Percentiles rank a stretch among this genome's conserved stretches.
Conservation (phyloP, 2,888 invertebrate species). For the Metallyticus violacea region DNA sequence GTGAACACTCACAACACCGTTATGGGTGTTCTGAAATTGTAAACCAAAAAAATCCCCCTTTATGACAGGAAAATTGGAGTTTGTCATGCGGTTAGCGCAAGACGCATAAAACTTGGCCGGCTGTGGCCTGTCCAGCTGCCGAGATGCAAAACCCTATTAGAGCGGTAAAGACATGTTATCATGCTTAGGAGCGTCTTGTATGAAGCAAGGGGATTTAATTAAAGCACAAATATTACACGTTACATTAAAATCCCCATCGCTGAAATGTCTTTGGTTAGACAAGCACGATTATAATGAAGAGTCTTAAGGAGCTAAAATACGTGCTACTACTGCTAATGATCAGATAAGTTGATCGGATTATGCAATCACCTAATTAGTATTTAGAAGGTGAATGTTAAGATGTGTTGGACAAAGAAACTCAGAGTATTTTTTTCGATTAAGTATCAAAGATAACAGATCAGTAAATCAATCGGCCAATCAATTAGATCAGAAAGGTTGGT, state of each 20-base stretch:
- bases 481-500: not conserved
- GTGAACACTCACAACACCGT: too few species aligned
- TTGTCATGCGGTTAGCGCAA: too few species aligned
- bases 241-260: not conserved
- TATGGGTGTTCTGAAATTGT: too few species aligned
- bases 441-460: not conserved
- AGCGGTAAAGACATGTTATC: too few species aligned
- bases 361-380: not conserved
- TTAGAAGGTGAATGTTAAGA: not conserved
- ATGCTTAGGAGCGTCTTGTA: too few species aligned
- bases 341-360: not conserved
- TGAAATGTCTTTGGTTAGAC: not conserved
- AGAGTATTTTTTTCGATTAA: not conserved
- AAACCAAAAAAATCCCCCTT: too few species aligned
- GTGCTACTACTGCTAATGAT: not conserved
- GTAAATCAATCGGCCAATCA: not conserved
- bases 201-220: not conserved
- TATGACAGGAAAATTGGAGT: too few species aligned
- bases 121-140: too few species aligned
- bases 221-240: not conserved
- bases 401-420: not conserved
- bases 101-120: too few species aligned
- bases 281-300: not conserved
- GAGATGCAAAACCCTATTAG: too few species aligned
- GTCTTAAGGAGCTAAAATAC: not conserved